These are phyloP conservation scores for Acleris laterana DNA, from an alignment of 2,888 invertebrate genomes.

Conservation along the genomic window DNA sequence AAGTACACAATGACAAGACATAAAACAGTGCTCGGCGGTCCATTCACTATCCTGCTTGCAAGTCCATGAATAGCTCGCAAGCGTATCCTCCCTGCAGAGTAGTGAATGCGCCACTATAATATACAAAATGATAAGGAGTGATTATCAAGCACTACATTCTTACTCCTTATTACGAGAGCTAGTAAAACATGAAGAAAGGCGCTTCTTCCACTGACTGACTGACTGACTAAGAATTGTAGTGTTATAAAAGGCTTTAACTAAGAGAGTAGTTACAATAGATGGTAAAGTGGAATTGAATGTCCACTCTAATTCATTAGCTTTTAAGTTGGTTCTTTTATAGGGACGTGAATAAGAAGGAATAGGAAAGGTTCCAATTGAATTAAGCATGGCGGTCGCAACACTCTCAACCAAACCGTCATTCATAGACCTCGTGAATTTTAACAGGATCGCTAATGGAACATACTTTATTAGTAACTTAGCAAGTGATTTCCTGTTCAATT, in stretches of 20 bases:
- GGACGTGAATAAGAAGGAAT: neutral
- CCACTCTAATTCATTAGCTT: neutral
- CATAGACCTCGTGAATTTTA: constrained; percentile 2
- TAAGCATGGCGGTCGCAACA: neutral
- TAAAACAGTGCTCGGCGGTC: constrained; percentile 9
- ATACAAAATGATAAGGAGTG: constrained; percentile 7
- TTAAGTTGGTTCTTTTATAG: neutral
- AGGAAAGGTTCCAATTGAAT: neutral
- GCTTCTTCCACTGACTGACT: neutral
- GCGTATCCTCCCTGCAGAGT: neutral
- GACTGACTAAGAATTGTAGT: neutral
- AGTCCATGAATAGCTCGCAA: neutral
- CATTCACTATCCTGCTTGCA: neutral
- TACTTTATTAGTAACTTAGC: neutral
- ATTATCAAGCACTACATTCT: constrained; percentile 9
- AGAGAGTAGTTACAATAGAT: neutral
- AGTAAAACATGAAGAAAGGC: constrained; percentile 1
- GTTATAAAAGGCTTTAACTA: constrained; percentile 1
- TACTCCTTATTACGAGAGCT: constrained; percentile 21
- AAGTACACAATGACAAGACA: constrained; percentile 20
- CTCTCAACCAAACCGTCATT: neutral
- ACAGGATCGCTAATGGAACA: constrained; percentile 11
- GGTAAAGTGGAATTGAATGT: neutral
- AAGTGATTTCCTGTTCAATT: neutral
- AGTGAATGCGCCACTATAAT: neutral